A percentile compares a stretch with the other conserved stretches of the same genome.
phyloP scores from a whole-genome alignment of 2,888 invertebrate genomes.

The Philaethria dido region DNA sequence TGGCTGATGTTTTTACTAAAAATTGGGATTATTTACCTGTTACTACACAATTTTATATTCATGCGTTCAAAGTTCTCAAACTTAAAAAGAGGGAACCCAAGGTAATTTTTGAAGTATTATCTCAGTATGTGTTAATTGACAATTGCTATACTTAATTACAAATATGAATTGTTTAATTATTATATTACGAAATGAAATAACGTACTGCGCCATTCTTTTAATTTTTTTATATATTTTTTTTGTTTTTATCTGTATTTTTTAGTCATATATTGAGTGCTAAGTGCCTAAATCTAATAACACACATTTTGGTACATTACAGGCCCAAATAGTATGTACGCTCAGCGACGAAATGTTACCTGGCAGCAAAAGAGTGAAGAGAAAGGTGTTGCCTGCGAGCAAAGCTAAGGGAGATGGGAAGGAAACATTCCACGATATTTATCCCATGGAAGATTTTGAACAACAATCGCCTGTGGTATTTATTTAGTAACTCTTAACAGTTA shows the following conservation, averaged over 20 bases:
- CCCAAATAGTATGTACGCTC: slow-evolving; percentile 67
- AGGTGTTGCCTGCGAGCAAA: slow-evolving; percentile 54
- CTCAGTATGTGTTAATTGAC: no score
- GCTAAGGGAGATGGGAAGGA: slow-evolving; percentile 65
- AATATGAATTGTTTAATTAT: no score
- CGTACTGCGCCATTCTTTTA: no score
- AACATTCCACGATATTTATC: slow-evolving; percentile 59
- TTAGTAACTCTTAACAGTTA: no score
- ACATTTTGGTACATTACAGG: slow-evolving; percentile 51
- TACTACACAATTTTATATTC: slow-evolving; percentile 81
- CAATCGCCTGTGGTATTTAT: slow-evolving; percentile 49
- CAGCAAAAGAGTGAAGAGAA: slow-evolving; percentile 54
- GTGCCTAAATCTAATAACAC: no score
- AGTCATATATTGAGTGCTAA: no score
- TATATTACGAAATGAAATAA: no score
- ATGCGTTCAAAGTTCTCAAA: slow-evolving; percentile 85
- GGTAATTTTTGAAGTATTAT: slow-evolving; percentile 50
- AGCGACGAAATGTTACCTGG: slow-evolving; percentile 66
- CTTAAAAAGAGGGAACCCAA: slow-evolving; percentile 72
- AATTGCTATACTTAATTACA: no score
- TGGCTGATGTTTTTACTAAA: slow-evolving; percentile 78
- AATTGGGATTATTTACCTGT: slow-evolving; percentile 80
- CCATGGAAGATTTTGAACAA: slow-evolving; percentile 53
- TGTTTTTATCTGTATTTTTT: no score
- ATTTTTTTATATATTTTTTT: no score